These are phyloP conservation scores for Lasioglossum calceatum DNA, from an alignment of 2,888 invertebrate species.

Conservation along the genomic window DNA sequence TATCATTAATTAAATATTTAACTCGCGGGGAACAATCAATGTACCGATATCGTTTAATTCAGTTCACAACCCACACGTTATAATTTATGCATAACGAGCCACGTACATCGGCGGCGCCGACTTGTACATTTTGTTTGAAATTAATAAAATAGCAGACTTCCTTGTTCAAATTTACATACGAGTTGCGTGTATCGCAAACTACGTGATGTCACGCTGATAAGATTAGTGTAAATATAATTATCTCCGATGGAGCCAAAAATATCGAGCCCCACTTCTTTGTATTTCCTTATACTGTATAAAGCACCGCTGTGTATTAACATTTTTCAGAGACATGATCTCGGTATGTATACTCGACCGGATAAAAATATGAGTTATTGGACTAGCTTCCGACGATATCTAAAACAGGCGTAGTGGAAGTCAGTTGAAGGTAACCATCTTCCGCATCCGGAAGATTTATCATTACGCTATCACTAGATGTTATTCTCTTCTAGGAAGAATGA, in stretches of 20 bases:
- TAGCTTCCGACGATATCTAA: neutral
- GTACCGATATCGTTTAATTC: neutral
- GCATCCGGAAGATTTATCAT: neutral
- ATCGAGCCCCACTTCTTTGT: neutral
- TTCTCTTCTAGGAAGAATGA: neutral
- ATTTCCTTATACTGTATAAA: neutral
- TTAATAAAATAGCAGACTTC: neutral
- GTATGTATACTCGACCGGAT: neutral
- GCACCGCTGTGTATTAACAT: neutral
- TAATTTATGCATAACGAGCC: neutral
- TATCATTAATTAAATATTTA: neutral
- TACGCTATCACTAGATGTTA: neutral
- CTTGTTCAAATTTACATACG: neutral
- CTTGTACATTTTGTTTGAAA: neutral
- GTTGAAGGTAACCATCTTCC: neutral
- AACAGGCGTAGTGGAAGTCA: neutral
- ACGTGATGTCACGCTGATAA: constrained; percentile 34
- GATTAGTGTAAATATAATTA: neutral
- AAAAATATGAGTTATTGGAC: neutral
- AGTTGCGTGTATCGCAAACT: neutral
- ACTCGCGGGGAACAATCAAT: neutral
- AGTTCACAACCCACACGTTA: neutral
- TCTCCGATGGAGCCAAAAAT: neutral
- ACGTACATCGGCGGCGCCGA: neutral
- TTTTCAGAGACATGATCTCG: neutral